Evolutionary conservation across 2,888 invertebrate species (phyloP), one percentile per base, ranked within the genome.

Genomic region (Nomada ferruginata): DNA sequence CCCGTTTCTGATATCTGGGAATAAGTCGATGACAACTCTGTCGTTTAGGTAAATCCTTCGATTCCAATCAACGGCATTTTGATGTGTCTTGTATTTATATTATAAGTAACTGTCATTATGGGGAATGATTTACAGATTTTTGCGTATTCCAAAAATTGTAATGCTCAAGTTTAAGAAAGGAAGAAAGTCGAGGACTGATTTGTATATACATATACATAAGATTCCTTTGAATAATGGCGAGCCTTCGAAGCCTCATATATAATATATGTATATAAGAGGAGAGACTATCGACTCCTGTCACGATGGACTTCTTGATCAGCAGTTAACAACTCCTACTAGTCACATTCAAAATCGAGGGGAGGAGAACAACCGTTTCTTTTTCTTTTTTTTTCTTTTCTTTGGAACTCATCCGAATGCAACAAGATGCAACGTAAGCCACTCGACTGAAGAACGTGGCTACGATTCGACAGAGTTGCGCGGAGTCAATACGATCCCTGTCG

Each of bases 401-500:
- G 15, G 13, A 29, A 29, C 52, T 60, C 57, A 29, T 60, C 79
- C 61, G 85, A 75, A 75, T 60, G 76, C 81, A 76, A 81, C 71
- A 87, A 85, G 85, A 83, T 87, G 89, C 85, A 85, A 77, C 88
- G 82, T 86, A 85, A 89, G 88, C 86, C 87, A 86, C 87, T 87
- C 72, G 85, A 86, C 77, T 89, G 66, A 83, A 88, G 85, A 83
- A 85, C 70, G 81, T 79, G 85, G 87, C 87, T 85, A 85, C 85
- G 86, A 88, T 89, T 90, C 87, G 87, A 84, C 85, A 83, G 81
- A 80, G 85, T 88, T 86, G 84, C 89, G 85, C 88, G 87, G 87
- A 90, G 89, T 91, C 92, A 91, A 93, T 93, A 92, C 89, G 91
- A 92, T 91, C 88, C 90, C 92, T 83, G 90, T 85, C 88, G 86